Percentiles rank a stretch among this genome's conserved stretches.
These are phyloP conservation scores for Strix aluco DNA, from an alignment of 2,113 vertebrate genomes.

Conservation along the genomic window DNA sequence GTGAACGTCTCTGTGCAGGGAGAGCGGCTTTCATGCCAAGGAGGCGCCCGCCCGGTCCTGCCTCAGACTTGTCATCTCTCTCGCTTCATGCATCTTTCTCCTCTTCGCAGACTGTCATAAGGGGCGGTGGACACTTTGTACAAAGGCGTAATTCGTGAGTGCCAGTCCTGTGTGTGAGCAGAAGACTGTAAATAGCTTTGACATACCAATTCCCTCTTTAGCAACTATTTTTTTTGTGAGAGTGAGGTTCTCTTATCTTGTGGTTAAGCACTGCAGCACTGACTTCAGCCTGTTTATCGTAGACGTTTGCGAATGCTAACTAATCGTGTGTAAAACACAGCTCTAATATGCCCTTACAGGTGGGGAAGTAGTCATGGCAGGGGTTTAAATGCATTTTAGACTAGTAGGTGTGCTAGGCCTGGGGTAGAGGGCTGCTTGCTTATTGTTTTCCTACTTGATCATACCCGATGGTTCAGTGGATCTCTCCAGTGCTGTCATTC, in stretches of 20 bases:
- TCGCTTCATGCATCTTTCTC: background rate
- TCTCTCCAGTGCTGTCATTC: background rate
- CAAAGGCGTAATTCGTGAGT: background rate
- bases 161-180: background rate
- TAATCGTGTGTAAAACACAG: background rate
- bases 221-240: background rate
- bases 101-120: background rate
- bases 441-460: background rate
- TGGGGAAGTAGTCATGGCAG: background rate
- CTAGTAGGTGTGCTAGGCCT: background rate
- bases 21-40: background rate
- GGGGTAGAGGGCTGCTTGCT: background rate
- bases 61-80: background rate
- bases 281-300: background rate
- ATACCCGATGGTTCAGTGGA: background rate
- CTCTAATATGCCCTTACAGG: background rate
- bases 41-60: background rate
- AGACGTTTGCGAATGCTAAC: background rate
- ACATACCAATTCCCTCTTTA: background rate
- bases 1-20: background rate
- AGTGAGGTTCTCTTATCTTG: background rate
- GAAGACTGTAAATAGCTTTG: background rate
- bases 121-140: background rate
- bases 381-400: background rate
- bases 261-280: background rate